phyloP scores from a whole-genome alignment of 2,797 vertebrate genomes.

The Sebastes iracundus region DNA sequence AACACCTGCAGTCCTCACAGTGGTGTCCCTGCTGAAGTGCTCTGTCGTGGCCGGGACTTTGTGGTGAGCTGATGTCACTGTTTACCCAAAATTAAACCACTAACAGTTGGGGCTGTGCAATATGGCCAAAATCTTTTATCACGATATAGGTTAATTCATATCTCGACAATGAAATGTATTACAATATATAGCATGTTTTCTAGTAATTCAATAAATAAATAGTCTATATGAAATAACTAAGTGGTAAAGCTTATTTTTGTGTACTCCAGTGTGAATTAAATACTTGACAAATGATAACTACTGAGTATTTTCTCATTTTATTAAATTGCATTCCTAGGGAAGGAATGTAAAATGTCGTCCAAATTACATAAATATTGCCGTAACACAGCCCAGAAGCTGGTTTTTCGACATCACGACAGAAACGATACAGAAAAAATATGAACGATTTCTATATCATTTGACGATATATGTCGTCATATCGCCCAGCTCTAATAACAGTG shows the following conservation, averaged over 20 bases:
- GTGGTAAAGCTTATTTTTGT: too few species aligned
- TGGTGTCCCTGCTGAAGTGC: conserved; percentile 93
- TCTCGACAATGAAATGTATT: not conserved
- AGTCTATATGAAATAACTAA: not conserved
- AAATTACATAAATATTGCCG: too few species aligned
- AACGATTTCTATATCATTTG: too few species aligned
- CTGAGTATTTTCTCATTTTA: too few species aligned
- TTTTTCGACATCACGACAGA: fast-evolving
- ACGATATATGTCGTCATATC: too few species aligned
- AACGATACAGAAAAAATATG: fast-evolving
- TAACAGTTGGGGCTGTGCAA: not conserved
- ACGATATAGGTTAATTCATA: too few species aligned
- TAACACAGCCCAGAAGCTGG: too few species aligned
- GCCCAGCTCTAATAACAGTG: too few species aligned
- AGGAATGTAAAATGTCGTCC: too few species aligned
- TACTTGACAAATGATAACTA: too few species aligned
- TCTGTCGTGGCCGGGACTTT: conserved; percentile 96
- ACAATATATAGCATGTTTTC: not conserved
- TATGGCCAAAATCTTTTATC: not conserved
- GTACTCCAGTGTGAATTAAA: too few species aligned
- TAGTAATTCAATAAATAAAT: not conserved
- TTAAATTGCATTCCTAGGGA: too few species aligned
- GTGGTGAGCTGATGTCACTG: conserved; percentile 84
- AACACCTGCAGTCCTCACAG: conserved; percentile 96
- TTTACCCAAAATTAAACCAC: not conserved